Percentiles rank a stretch among this genome's conserved stretches.
Evolutionary conservation across 35 echinoderm and acorn worm genomes (phyloP).

Genomic region (Anneissia japonica): DNA sequence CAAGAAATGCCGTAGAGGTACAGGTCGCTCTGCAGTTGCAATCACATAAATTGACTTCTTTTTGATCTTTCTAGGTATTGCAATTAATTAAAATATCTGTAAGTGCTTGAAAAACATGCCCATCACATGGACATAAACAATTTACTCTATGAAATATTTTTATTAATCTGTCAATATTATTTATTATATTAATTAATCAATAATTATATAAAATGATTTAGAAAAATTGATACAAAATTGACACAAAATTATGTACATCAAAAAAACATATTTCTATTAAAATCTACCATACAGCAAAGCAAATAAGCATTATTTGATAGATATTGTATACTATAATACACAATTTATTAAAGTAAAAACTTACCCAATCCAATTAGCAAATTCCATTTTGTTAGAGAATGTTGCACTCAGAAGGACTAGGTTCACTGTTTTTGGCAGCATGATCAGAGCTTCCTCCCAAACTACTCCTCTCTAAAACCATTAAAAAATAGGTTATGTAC

Average conservation of each 20-base stretch:
- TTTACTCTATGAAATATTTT: too few species aligned
- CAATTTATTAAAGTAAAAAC: too few species aligned
- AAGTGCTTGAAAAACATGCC: not conserved
- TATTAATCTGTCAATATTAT: too few species aligned
- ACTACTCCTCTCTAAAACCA: constrained; percentile 99
- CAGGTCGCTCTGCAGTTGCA: constrained; percentile 83
- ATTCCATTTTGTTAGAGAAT: constrained; percentile 92
- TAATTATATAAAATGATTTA: not conserved
- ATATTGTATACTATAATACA: too few species aligned
- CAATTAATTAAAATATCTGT: not conserved
- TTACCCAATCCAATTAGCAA: constrained; percentile 98
- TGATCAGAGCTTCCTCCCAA: constrained; percentile 96
- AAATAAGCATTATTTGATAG: too few species aligned
- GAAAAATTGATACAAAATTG: too few species aligned
- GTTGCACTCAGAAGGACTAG: constrained; percentile 91
- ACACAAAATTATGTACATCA: too few species aligned
- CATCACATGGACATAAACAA: too few species aligned
- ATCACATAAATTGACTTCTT: constrained; percentile 89
- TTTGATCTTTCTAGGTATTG: constrained; percentile 65
- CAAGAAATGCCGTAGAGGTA: constrained; percentile 81
- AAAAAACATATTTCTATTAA: too few species aligned
- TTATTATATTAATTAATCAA: too few species aligned
- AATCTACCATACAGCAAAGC: too few species aligned
- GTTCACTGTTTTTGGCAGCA: constrained; percentile 85
- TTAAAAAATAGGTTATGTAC: too few species aligned